Percentiles rank a stretch among this genome's conserved stretches.
Conservation (phyloP, 2,797 vertebrate genomes). For the Gymnodraco acuticeps region DNA sequence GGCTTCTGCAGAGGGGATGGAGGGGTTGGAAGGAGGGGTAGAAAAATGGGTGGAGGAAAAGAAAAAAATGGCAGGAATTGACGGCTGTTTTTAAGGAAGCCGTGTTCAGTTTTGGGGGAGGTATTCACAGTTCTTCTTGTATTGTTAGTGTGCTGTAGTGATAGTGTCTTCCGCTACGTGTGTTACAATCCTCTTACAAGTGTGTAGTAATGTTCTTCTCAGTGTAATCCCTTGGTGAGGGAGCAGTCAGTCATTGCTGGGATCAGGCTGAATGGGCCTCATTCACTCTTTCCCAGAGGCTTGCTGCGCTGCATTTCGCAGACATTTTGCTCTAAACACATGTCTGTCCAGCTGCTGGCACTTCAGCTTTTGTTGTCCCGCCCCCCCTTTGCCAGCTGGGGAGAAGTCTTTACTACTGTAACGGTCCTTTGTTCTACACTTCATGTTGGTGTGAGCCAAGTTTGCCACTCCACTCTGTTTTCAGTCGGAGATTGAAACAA, state of each 20-base stretch:
- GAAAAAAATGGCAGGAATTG: slow-evolving; percentile 71
- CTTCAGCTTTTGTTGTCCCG: slow-evolving; percentile 25
- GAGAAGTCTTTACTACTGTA: slow-evolving; percentile 40
- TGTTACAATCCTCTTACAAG: slow-evolving; percentile 75
- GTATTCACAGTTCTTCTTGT: slow-evolving; percentile 56
- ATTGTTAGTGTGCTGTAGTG: slow-evolving; percentile 63
- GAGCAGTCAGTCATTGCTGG: slow-evolving; percentile 74
- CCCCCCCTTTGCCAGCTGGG: slow-evolving; percentile 44
- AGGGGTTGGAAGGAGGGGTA: slow-evolving; percentile 70
- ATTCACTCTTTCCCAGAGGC: slow-evolving; percentile 52
- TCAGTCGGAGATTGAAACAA: slow-evolving; percentile 69
- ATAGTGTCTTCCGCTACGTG: slow-evolving; percentile 64
- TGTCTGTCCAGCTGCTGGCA: slow-evolving; percentile 58
- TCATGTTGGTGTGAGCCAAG: slow-evolving; percentile 83
- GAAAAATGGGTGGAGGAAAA: slow-evolving; percentile 67
- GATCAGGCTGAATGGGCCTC: slow-evolving; percentile 77
- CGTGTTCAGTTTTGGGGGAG: slow-evolving; percentile 44
- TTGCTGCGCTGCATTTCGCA: slow-evolving; percentile 41
- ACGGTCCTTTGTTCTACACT: slow-evolving; percentile 50
- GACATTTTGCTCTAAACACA: slow-evolving; percentile 39
- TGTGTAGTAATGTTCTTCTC: slow-evolving; percentile 73
- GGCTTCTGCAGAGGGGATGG: slow-evolving; percentile 83
- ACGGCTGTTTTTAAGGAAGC: slow-evolving; percentile 59
- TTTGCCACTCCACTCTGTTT: slow-evolving; percentile 79
- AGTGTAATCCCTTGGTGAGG: slow-evolving; percentile 68